phyloP scores from a whole-genome alignment of 2,113 vertebrate genomes.

The Xyrauchen texanus region DNA sequence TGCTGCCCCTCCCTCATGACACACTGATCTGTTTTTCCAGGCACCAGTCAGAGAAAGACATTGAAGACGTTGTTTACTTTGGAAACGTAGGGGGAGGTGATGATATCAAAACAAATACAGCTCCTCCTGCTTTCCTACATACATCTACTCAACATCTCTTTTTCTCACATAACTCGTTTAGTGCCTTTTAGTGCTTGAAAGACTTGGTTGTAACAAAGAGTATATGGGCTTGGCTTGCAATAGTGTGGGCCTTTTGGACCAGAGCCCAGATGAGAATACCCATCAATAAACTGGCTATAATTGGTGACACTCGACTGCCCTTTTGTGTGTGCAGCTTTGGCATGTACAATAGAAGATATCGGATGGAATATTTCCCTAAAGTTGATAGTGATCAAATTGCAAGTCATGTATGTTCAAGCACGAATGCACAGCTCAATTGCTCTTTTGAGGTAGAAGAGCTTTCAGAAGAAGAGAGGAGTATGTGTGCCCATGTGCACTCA shows the following conservation, averaged over 20 bases:
- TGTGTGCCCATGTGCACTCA: background rate
- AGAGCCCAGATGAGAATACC: constrained; percentile 30
- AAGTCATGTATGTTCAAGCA: background rate
- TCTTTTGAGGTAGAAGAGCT: too few species aligned
- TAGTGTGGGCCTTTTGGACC: constrained; percentile 30
- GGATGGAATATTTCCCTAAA: constrained; percentile 33
- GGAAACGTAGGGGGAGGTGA: background rate
- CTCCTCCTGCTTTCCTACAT: background rate
- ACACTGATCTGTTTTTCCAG: constrained; percentile 50
- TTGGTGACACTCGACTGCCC: constrained; percentile 20
- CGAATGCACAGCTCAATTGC: too few species aligned
- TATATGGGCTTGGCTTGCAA: constrained; percentile 35
- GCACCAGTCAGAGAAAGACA: background rate
- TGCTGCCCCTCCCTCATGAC: constrained; percentile 40
- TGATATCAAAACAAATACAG: constrained; percentile 17
- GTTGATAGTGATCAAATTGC: background rate
- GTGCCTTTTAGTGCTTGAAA: constrained; percentile 9
- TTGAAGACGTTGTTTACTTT: background rate
- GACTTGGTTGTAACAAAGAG: constrained; percentile 7
- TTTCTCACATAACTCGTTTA: background rate
- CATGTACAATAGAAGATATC: constrained; percentile 4
- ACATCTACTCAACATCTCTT: background rate
- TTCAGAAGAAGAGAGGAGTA: too few species aligned
- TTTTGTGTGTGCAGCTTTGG: constrained; percentile 15
- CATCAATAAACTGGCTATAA: constrained; percentile 11